Evolutionary conservation across 2,888 invertebrate genomes (phyloP), one percentile per base, ranked within the genome.

Genomic region (Mesorhabditis spiculigera): DNA sequence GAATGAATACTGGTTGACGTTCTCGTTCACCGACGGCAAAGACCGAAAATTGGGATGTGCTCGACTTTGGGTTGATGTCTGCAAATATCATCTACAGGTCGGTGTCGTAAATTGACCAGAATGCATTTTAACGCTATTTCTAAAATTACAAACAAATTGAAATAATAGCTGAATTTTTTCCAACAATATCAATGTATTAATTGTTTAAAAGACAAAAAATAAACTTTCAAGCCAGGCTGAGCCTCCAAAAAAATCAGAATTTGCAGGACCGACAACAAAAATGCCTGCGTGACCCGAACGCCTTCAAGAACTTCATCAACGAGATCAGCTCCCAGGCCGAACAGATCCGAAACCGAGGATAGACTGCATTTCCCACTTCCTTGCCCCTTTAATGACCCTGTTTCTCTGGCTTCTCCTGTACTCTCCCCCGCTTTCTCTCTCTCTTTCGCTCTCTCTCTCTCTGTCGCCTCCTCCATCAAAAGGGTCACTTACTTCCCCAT

Each of bases 1-100:
- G 84, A 86, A 86, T 71, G 85, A 86, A 71, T 86, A 86, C 78
- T 86, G 86, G 86, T 71, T 86, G 66, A 86, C 86, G 16, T 86
- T 86, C 77, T 83, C 82, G 5, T 86, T 85, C 79, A 86, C 83
- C 64, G 84, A 85, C 65, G 86, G 85, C 66, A 79, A 80, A 58
- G 84, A 82, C 75, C 77, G 79, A 66, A 80, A 80, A 66, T 73
- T 85, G 63, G 86, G 85, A 44, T 86, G 86, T 67, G 86, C 85
- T 44, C 77, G 85, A 43, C 66, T 81, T 8, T 81, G 85, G 85
- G 80, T 86, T 13, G 85, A 85, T 68, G 81, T 85, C 8, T 85
- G 85, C 76, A 85, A 85, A 73, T 85, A 83, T 73, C 84, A 83
- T 71, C 72, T 76, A n/a, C 78, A 76, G 71, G 71, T 67, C 28